These are phyloP conservation scores for Paramisgurnus dabryanus DNA, from an alignment of 2,113 vertebrate species.

Conservation along the genomic window DNA sequence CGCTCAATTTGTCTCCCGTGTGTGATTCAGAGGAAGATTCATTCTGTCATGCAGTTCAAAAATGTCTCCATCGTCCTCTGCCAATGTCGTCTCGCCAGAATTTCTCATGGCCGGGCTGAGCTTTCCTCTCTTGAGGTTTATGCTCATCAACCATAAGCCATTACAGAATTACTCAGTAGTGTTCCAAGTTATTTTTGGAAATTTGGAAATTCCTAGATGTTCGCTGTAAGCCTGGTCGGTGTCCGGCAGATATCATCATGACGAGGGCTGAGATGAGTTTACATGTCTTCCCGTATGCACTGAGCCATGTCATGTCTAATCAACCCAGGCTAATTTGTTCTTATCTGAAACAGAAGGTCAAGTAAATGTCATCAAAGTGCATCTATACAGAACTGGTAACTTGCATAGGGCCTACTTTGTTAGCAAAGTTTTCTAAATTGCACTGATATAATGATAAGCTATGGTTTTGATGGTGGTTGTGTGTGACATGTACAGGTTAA, in stretches of 20 bases:
- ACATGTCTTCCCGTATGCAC: slow-evolving; percentile 3
- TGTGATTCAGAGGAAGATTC: neutral
- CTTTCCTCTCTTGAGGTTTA: slow-evolving; percentile 35
- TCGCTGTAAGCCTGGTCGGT: neutral
- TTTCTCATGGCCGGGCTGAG: slow-evolving; percentile 29
- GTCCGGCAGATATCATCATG: neutral
- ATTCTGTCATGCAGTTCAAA: neutral
- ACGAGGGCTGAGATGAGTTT: neutral
- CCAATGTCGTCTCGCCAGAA: neutral
- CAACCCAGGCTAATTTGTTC: neutral
- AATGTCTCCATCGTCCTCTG: neutral
- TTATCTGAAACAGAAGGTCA: slow-evolving; percentile 12
- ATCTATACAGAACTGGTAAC: neutral
- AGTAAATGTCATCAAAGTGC: neutral
- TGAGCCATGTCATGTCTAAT: neutral
- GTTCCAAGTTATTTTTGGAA: slow-evolving; percentile 20
- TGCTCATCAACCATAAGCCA: neutral
- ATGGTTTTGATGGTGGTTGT: neutral
- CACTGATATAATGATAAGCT: neutral
- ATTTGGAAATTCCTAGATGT: slow-evolving; percentile 3
- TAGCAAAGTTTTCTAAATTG: too few species aligned
- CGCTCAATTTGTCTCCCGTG: neutral
- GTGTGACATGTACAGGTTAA: neutral
- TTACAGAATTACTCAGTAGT: slow-evolving; percentile 17
- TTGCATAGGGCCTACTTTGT: too few species aligned